Conservation (phyloP, 2,888 invertebrate genomes). For the Drosophila stalkeri region DNA sequence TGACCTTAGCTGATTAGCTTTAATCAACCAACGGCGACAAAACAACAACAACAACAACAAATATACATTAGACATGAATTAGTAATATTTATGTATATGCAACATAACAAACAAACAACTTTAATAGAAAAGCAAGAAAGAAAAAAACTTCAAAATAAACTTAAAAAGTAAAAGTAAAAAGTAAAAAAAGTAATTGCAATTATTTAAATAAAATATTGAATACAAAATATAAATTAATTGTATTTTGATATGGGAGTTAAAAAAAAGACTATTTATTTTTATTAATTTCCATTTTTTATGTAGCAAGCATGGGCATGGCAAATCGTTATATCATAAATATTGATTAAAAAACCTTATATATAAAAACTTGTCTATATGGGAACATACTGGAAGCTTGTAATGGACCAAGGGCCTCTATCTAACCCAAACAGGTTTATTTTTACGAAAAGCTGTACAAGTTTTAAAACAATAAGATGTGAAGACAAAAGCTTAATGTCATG, state of each 20-base stretch:
- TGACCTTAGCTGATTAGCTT: slow-evolving; percentile 43
- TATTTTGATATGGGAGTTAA: not conserved
- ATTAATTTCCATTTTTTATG: not conserved
- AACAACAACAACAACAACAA: slow-evolving; percentile 47
- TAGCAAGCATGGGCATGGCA: not conserved
- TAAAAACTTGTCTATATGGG: no score
- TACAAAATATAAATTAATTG: slow-evolving; percentile 53
- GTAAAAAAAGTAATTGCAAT: slow-evolving; percentile 69
- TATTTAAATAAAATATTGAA: slow-evolving; percentile 79
- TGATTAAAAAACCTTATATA: no score
- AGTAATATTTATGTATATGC: slow-evolving; percentile 55
- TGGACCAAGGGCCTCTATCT: not conserved
- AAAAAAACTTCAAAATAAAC: slow-evolving; percentile 34
- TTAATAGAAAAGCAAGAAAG: slow-evolving; percentile 26
- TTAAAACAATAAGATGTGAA: not conserved
- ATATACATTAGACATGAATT: slow-evolving; percentile 49
- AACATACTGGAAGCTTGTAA: not conserved
- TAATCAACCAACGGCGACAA: slow-evolving; percentile 35
- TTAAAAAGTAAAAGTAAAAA: slow-evolving; percentile 33
- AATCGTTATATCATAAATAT: not conserved
- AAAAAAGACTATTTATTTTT: not conserved
- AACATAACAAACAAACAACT: slow-evolving; percentile 31
- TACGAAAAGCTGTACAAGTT: not conserved
- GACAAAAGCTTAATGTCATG: not conserved
- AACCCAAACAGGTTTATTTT: not conserved